Conservation (phyloP, 2,888 invertebrate species). For the Lymantria dispar region DNA sequence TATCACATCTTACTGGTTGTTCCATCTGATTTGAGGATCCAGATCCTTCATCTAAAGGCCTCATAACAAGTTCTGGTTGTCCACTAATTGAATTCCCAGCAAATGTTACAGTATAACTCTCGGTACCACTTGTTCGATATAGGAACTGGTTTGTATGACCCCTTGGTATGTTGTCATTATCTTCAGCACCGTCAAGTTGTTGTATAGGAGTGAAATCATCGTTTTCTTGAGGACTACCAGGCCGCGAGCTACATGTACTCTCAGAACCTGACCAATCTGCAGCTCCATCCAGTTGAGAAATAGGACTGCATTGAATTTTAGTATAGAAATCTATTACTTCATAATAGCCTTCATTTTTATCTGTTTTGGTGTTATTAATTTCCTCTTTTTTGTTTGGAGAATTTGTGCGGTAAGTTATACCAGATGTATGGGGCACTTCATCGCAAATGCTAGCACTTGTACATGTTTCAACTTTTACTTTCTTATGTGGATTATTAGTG, state of each 20-base stretch:
- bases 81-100: conserved; percentile 78
- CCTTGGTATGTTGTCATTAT: conserved; percentile 68
- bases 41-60: conserved; percentile 66
- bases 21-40: conserved; percentile 78
- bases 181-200: conserved; percentile 87
- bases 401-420: conserved; percentile 64
- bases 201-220: conserved; percentile 80
- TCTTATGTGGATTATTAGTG: conserved; percentile 56
- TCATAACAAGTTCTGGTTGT: conserved; percentile 72
- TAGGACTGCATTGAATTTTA: conserved; percentile 80
- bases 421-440: conserved; percentile 70
- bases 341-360: conserved; percentile 71
- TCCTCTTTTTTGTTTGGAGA: conserved; percentile 72
- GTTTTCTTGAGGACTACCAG: conserved; percentile 63
- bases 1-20: conserved; percentile 91
- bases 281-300: conserved; percentile 87
- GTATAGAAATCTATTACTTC: conserved; percentile 80
- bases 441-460: conserved; percentile 53
- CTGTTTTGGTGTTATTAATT: conserved; percentile 50
- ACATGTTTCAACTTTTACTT: conserved; percentile 55
- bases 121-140: conserved; percentile 73
- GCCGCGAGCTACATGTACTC: conserved; percentile 73
- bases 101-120: conserved; percentile 77
- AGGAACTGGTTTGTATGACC: conserved; percentile 69
- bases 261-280: conserved; percentile 85